Evolutionary conservation across 2,888 invertebrate species (phyloP), one percentile per base, ranked within the genome.

Genomic region (Oscheius onirici): DNA sequence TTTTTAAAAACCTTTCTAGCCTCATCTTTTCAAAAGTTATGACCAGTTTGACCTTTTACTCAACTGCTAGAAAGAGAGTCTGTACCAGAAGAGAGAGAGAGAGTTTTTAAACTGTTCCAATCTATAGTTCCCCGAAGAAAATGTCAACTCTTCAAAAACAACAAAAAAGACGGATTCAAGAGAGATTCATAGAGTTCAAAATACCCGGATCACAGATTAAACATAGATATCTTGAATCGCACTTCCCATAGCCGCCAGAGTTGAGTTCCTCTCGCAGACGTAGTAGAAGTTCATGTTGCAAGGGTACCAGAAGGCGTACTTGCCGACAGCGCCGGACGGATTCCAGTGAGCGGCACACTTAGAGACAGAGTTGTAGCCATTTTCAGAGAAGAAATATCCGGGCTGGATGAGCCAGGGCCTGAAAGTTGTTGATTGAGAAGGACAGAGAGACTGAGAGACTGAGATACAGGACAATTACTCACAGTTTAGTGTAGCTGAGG

Each of bases 271-370:
- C 58, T 78, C 78, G 71, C 78, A 78, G 66, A 78, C 61, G 13
- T 73, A 78, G 60, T 43, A 34, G 54, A 44, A 71, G 43, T 65
- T 58, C 55, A 66, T 76, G 1, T 52, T 52, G 71, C 78, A 78
- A 22, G 78, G 78, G 44, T 78, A 73, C 58, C 63, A 78, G 72
- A 58, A 76, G n/a, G 71, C 49, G 67, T 73, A 74, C 20, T 57
- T 57, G 11, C 24, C 57, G 10, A 57, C 15, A 28, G 20, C 57
- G 20, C 46, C 40, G 20, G 70, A 28, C 13, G 72, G 40, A 15
- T 60, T 75, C 68, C 24, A 78, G 67, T 76, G 75, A 57, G 78
- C 78, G 2, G 71, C 78, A 20, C 78, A 78, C 63, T 78, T 72
- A 13, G 78, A 41, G 11, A 75, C 60, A 22, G 58, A 10, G 3